These are phyloP conservation scores for Cyprinodon diabolis DNA, from an alignment of 2,797 vertebrate genomes.

Conservation along the genomic window DNA sequence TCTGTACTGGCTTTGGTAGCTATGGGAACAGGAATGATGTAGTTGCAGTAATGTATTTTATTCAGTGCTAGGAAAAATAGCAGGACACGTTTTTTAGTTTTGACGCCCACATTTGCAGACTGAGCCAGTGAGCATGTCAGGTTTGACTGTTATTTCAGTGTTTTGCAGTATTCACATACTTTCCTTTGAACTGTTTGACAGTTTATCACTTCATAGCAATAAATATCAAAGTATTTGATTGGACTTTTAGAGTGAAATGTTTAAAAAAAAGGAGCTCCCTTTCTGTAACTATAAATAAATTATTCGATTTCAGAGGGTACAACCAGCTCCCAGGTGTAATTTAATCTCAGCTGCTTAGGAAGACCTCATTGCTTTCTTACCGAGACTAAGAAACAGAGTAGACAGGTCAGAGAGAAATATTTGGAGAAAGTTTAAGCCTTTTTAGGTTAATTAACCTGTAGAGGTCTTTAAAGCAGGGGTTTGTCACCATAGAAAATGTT, in stretches of 20 bases:
- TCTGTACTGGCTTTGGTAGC: conserved; percentile 48
- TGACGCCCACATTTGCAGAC: conserved; percentile 36
- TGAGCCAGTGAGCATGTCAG: conserved; percentile 20
- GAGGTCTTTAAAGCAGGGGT: not conserved
- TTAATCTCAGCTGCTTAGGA: not conserved
- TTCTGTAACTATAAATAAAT: not conserved
- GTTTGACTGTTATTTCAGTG: conserved; percentile 9
- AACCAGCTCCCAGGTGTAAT: not conserved
- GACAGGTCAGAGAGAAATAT: not conserved
- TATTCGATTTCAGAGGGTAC: not conserved
- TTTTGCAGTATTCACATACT: not conserved
- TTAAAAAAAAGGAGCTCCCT: not conserved
- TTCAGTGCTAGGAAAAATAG: conserved; percentile 28
- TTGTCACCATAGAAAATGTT: not conserved
- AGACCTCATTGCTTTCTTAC: not conserved
- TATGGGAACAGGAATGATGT: conserved; percentile 53
- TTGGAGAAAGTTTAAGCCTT: not conserved
- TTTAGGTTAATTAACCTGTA: not conserved
- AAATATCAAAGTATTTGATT: not conserved
- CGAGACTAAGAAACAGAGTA: not conserved
- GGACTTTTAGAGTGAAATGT: not conserved
- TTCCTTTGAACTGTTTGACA: not conserved
- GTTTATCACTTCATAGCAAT: not conserved
- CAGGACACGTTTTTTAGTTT: conserved; percentile 27
- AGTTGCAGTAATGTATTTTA: conserved; percentile 34